These are phyloP conservation scores for Cepaea nemoralis DNA, from an alignment of 1,140 invertebrate genomes.

Conservation along the genomic window DNA sequence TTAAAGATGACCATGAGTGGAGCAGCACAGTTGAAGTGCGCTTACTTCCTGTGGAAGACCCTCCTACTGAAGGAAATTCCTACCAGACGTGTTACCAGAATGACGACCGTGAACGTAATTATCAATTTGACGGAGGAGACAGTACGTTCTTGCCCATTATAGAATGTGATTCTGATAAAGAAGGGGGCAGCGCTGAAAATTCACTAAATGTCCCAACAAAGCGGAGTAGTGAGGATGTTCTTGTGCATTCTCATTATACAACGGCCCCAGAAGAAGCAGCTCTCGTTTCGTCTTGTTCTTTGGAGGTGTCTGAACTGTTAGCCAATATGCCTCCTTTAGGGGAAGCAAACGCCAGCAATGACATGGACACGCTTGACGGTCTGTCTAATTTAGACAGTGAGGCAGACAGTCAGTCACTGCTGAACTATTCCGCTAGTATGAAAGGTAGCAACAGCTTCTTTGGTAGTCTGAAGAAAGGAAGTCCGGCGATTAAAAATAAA, in stretches of 20 bases:
- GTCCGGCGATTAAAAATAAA: neutral
- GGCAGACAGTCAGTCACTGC: constrained; percentile 31
- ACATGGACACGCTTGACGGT: constrained; percentile 36
- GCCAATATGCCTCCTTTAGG: constrained; percentile 41
- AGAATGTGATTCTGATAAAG: constrained; percentile 36
- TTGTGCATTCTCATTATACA: neutral
- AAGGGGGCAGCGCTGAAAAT: neutral
- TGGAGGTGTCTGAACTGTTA: constrained; percentile 37
- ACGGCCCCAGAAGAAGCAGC: constrained; percentile 7
- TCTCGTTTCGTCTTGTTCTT: constrained; percentile 37
- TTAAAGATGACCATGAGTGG: neutral
- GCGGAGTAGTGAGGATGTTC: neutral
- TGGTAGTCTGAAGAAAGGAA: neutral
- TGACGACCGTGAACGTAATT: neutral
- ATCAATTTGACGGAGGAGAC: neutral
- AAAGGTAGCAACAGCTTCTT: neutral
- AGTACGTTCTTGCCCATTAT: constrained; percentile 31
- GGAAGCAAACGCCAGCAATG: neutral
- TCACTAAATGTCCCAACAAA: neutral
- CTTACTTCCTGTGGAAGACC: neutral
- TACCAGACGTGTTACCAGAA: neutral
- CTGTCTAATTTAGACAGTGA: constrained; percentile 37
- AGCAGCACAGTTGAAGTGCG: neutral
- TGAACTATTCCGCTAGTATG: constrained; percentile 23
- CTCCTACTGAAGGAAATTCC: neutral